Evolutionary conservation across 2,888 invertebrate species (phyloP), one percentile per base, ranked within the genome.

Genomic region (Eurytoma californica): DNA sequence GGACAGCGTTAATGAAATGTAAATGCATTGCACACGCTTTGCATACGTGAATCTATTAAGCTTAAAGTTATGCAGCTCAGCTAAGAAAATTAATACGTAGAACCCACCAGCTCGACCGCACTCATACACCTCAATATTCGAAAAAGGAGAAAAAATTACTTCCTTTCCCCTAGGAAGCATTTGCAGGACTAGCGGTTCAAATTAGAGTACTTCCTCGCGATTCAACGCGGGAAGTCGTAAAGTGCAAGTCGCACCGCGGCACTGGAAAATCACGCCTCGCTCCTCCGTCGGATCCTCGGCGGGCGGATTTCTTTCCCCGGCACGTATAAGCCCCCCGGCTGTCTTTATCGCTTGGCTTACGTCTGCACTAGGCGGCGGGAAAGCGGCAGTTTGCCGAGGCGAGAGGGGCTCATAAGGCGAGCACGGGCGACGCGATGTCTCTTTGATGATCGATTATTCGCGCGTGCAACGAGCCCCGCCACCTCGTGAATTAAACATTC

Each of bases 401-500:
- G 55, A 5, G 18, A n/a, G 3, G 55, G 9, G 30, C n/a, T 18
- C 24, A 39, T 18, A 16, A 2, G 47, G 47, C 60, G 47, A 2
- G 24, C n/a, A 47, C 20, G 66, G 20, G 39, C 30, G 57, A 28
- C 14, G 12, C 58, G 70, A 69, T 65, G 70, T 70, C 70, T 70
- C 63, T 70, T 77, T 72, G 66, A 72, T 77, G 58, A 72, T 77
- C 77, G 77, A 72, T 77, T 72, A 72, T 77, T 66, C 72, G 70
- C 24, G 51, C 49, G 76, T 63, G 18, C 18, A 49, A 3, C 28
- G 1, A 13, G 49, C 18, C 7, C 39, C 39, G 9, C 9, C 39
- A 9, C 39, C 70, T 77, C 66, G 58, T 77, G 77, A 72, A 77
- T 77, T 77, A 77, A 72, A 77, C 77, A 77, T 77, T 39, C 66